Percentiles rank a stretch among this genome's conserved stretches.
These are phyloP conservation scores for mouse (Mus musculus) DNA, from an alignment of 2,113 vertebrate genomes.

Conservation along the genomic window GRCm39 chr7:62016001-62016500, in stretches of 20 bases:
- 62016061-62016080: not conserved
- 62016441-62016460: not conserved
- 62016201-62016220: not conserved
- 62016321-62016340: not conserved
- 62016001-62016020: not conserved
- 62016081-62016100: not conserved
- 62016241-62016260: not conserved
- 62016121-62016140: not conserved
- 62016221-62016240: not conserved
- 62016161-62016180: not conserved
- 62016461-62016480: not conserved
- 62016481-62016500: no score
- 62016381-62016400: not conserved
- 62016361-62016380: not conserved
- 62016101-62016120: not conserved
- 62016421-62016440: not conserved
- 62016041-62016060: not conserved
- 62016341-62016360: not conserved
- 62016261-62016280: no score
- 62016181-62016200: not conserved
- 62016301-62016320: not conserved
- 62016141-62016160: not conserved
- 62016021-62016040: not conserved
- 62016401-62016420: not conserved
- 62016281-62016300: no score